These are phyloP conservation scores for Palloptera scutellata DNA, from an alignment of 2,888 invertebrate species.

Conservation along the genomic window DNA sequence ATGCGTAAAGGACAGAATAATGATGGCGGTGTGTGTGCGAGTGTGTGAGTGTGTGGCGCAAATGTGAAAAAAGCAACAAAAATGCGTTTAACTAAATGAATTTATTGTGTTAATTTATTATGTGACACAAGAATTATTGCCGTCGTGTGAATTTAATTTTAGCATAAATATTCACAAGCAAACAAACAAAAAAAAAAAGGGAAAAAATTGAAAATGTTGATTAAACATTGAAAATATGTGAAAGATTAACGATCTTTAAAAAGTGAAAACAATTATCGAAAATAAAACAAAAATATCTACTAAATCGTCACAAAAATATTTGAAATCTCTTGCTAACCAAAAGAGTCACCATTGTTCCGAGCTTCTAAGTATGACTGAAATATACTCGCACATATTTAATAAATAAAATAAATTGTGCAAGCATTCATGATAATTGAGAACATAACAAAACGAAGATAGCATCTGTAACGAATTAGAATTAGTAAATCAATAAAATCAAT, in stretches of 20 bases:
- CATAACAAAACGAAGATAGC: no score
- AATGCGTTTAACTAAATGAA: conserved; percentile 31
- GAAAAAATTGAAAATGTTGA: conserved; percentile 11
- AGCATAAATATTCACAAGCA: background rate
- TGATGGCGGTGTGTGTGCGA: background rate
- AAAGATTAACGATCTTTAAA: conserved; percentile 1
- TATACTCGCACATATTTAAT: no score
- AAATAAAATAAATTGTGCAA: no score
- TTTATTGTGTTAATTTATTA: conserved; percentile 60
- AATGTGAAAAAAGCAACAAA: conserved; percentile 4
- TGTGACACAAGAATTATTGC: conserved; percentile 49
- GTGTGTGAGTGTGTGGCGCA: background rate
- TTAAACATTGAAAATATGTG: background rate
- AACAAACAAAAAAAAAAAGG: conserved; percentile 1
- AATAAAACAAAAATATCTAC: no score
- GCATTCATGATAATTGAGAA: no score
- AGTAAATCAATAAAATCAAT: no score
- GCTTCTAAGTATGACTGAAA: no score
- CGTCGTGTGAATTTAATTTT: conserved; percentile 35
- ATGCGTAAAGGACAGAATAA: background rate
- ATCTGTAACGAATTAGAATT: no score
- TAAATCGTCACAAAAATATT: background rate
- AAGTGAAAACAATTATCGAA: background rate
- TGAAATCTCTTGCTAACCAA: background rate
- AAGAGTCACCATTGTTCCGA: no score